Percentiles rank a stretch among this genome's conserved stretches.
phyloP scores from a whole-genome alignment of 1,140 invertebrate species.

The Idris sp. region DNA sequence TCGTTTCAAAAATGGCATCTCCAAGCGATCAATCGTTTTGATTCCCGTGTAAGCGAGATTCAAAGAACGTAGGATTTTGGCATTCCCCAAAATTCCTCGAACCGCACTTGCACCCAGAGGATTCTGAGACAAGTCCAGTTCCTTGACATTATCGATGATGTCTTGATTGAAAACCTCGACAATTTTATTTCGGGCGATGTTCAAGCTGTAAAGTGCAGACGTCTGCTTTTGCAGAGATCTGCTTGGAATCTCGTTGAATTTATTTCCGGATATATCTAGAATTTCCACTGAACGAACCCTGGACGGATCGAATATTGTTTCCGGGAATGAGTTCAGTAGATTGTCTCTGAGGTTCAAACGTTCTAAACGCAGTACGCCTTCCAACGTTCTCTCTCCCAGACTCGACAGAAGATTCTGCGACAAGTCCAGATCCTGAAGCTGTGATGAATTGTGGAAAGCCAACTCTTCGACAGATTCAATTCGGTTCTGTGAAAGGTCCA shows the following conservation, averaged over 20 bases:
- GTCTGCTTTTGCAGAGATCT: constrained; percentile 89
- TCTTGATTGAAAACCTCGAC: constrained; percentile 88
- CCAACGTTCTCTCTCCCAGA: constrained; percentile 88
- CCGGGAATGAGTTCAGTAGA: constrained; percentile 85
- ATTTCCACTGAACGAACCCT: constrained; percentile 88
- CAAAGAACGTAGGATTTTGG: constrained; percentile 89
- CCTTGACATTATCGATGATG: constrained; percentile 91
- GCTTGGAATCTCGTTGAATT: constrained; percentile 82
- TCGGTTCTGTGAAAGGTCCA: constrained; percentile 86
- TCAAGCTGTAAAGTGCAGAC: constrained; percentile 87
- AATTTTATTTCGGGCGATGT: constrained; percentile 88
- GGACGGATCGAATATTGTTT: constrained; percentile 89
- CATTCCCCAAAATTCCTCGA: constrained; percentile 88
- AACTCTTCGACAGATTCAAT: constrained; percentile 90
- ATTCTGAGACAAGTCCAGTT: constrained; percentile 91
- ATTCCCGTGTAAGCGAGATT: constrained; percentile 90
- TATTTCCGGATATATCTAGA: constrained; percentile 88
- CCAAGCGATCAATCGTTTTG: constrained; percentile 82
- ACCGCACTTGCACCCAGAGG: constrained; percentile 86
- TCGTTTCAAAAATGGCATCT: constrained; percentile 90
- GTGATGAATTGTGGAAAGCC: constrained; percentile 93
- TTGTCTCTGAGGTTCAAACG: constrained; percentile 87
- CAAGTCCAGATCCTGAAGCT: constrained; percentile 89
- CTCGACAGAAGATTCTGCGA: constrained; percentile 86
- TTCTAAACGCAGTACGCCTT: constrained; percentile 87